phyloP scores from a whole-genome alignment of 1,140 invertebrate species.

The Anastrepha obliqua region DNA sequence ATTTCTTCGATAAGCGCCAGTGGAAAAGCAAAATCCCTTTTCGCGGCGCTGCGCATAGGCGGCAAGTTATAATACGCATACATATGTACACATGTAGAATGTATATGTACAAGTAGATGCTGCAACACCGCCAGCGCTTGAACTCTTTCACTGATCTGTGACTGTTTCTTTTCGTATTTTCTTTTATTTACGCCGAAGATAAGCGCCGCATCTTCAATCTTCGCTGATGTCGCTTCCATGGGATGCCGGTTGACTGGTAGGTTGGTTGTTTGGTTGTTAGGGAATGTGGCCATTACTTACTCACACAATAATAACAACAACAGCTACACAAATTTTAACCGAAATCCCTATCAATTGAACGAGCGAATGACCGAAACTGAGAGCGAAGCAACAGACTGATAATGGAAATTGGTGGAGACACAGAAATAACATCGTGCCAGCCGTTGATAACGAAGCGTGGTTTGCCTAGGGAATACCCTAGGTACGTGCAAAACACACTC shows the following conservation, averaged over 20 bases:
- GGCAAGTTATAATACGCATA: not conserved
- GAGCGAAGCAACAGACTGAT: conserved; percentile 52
- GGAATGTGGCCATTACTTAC: conserved; percentile 31
- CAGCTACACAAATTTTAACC: not conserved
- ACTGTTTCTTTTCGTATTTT: conserved; percentile 48
- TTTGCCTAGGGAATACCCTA: conserved; percentile 51
- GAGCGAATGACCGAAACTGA: conserved; percentile 48
- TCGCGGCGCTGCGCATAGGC: not conserved
- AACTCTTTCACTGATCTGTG: conserved; percentile 53
- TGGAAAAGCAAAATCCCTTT: conserved; percentile 28
- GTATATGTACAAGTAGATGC: no score
- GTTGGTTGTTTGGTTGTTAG: not conserved
- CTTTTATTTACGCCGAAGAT: conserved; percentile 61
- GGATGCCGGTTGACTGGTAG: not conserved
- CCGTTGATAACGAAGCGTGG: not conserved
- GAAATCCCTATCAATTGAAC: not conserved
- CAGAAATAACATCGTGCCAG: conserved; percentile 52
- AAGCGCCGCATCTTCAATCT: conserved; percentile 74
- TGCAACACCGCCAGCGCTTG: conserved; percentile 26
- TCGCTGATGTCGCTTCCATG: conserved; percentile 53
- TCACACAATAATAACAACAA: not conserved
- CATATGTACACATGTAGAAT: no score
- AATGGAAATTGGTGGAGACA: conserved; percentile 58
- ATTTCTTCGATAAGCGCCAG: conserved; percentile 46
- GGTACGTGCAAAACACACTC: no score